Evolutionary conservation across 2,113 vertebrate species (phyloP).

Genomic region (Ursus arctos): DNA sequence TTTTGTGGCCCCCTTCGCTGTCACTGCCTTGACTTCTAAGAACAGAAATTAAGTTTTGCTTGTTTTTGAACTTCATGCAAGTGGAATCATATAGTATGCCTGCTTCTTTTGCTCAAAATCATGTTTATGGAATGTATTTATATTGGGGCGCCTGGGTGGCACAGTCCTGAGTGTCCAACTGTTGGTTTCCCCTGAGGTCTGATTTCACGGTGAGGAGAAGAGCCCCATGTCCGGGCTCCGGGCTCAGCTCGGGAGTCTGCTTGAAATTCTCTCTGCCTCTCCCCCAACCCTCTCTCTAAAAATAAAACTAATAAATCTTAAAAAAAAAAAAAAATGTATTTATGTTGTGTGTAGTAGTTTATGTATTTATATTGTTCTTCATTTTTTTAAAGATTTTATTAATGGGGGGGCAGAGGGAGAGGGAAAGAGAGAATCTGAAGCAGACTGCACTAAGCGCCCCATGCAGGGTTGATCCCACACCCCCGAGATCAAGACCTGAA

Average conservation of each 20-base stretch:
- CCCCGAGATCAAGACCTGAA: background rate
- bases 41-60: background rate
- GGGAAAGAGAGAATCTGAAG: background rate
- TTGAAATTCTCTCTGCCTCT: background rate
- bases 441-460: background rate
- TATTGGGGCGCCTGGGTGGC: background rate
- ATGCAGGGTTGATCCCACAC: background rate
- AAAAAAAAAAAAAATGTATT: background rate
- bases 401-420: background rate
- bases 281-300: no score
- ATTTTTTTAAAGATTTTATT: background rate
- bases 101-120: background rate
- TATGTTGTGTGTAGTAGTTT: background rate
- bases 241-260: background rate
- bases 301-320: background rate
- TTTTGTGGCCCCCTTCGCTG: background rate
- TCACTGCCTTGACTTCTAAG: background rate
- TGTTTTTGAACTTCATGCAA: background rate
- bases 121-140: background rate
- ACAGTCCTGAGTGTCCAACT: background rate
- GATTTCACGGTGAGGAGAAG: background rate
- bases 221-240: background rate
- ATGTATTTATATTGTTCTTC: background rate
- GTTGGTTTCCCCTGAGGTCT: background rate
- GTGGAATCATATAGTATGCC: background rate